Conservation (phyloP, 2,113 vertebrate species). For the Chascanopsetta lugubris region DNA sequence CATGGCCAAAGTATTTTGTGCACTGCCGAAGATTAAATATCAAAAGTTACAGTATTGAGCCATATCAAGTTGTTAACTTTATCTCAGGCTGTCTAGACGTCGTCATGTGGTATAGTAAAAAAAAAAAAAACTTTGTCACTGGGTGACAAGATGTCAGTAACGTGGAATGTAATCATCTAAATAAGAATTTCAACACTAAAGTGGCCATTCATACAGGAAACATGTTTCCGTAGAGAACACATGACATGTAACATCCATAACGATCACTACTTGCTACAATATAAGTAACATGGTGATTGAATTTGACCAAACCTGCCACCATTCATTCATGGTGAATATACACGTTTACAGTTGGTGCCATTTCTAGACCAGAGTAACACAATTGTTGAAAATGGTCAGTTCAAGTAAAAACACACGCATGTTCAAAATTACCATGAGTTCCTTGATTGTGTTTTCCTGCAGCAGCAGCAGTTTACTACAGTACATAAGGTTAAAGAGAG, state of each 20-base stretch:
- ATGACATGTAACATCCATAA: conserved; percentile 60
- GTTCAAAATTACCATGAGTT: conserved; percentile 49
- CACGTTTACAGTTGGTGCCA: conserved; percentile 9
- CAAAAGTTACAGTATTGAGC: conserved; percentile 79
- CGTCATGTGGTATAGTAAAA: conserved; percentile 55
- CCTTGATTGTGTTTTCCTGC: conserved; percentile 44
- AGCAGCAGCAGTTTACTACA: conserved; percentile 59
- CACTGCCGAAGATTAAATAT: conserved; percentile 76
- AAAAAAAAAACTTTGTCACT: conserved; percentile 57
- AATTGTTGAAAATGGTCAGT: conserved; percentile 51
- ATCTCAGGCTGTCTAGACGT: conserved; percentile 68
- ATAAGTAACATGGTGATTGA: conserved; percentile 30
- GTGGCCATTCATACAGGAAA: conserved; percentile 50
- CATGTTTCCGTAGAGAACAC: conserved; percentile 43
- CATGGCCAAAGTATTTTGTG: conserved; percentile 71
- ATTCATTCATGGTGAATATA: not conserved
- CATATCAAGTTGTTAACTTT: conserved; percentile 73
- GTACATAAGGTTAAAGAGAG: conserved; percentile 39
- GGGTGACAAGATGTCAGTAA: conserved; percentile 56
- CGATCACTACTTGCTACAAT: conserved; percentile 50
- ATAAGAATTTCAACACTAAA: conserved; percentile 41
- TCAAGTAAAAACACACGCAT: conserved; percentile 67
- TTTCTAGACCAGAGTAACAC: conserved; percentile 34
- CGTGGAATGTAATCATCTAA: conserved; percentile 72
- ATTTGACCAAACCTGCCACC: conserved; percentile 15